Conservation (phyloP, 2,797 vertebrate genomes). For the Paedocypris micromegethes region DNA sequence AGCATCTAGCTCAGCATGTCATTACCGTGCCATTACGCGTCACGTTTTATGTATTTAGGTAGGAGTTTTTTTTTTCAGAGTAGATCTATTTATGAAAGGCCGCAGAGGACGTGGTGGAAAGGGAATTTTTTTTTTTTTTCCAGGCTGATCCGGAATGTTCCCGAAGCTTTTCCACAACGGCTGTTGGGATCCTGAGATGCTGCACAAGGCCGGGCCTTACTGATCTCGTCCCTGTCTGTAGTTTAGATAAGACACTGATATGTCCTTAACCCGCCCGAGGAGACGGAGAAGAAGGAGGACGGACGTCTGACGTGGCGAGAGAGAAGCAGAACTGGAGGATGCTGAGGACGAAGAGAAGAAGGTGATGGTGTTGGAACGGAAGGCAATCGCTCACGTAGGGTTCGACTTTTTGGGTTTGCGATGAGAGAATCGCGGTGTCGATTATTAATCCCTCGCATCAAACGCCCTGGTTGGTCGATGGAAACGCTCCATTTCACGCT, state of each 20-base stretch:
- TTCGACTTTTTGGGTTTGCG: conserved; percentile 45
- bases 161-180: no score
- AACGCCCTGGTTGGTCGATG: no score
- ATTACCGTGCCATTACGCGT: conserved; percentile 54
- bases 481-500: no score
- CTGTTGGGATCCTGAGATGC: conserved; percentile 39
- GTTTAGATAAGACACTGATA: conserved; percentile 25
- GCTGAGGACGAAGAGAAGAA: not conserved
- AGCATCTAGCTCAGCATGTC: conserved; percentile 61
- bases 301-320: conserved; percentile 13
- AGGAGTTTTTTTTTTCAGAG: conserved; percentile 18
- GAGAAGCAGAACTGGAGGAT: not conserved
- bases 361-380: not conserved
- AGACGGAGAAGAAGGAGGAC: conserved; percentile 16
- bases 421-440: conserved; percentile 33
- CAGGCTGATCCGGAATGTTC: no score
- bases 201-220: conserved; percentile 68
- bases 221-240: conserved; percentile 38
- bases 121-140: not conserved
- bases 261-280: conserved; percentile 15
- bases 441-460: no score
- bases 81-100: conserved; percentile 32
- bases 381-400: no score
- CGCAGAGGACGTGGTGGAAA: conserved; percentile 24
- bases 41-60: conserved; percentile 44